Evolutionary conservation across 1,140 invertebrate genomes (phyloP).

Genomic region (Scaptomyza graminum): DNA sequence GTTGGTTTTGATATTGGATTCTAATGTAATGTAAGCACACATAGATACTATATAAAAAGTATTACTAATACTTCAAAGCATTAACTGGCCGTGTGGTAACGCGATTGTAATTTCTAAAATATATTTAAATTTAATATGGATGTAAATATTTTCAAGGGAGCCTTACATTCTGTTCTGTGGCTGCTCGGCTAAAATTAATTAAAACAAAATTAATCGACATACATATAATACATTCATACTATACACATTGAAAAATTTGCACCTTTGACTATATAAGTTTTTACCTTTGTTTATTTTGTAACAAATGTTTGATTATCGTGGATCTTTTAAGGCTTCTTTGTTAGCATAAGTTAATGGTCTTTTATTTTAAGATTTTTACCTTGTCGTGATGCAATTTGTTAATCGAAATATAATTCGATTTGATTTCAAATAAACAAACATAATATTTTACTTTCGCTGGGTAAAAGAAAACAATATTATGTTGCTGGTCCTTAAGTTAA

Average conservation of each 20-base stretch:
- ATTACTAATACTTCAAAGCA: constrained; percentile 69
- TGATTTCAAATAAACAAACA: constrained; percentile 26
- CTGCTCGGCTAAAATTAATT: constrained; percentile 1
- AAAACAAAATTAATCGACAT: constrained; percentile 13
- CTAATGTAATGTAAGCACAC: constrained; percentile 43
- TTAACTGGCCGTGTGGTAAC: constrained; percentile 9
- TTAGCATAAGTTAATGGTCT: constrained; percentile 72
- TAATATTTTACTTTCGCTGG: constrained; percentile 12
- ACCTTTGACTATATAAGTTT: constrained; percentile 55
- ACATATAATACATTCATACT: constrained; percentile 21
- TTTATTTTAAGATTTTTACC: constrained; percentile 64
- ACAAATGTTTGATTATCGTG: constrained; percentile 54
- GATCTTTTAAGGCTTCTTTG: constrained; percentile 69
- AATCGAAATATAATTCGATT: constrained; percentile 17
- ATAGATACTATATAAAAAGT: constrained; percentile 50
- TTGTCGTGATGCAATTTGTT: constrained; percentile 72
- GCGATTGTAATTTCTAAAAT: constrained; percentile 4
- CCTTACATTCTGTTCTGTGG: constrained; percentile 1
- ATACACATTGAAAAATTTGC: constrained; percentile 11
- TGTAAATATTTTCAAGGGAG: constrained; percentile 1
- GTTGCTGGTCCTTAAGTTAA: not conserved
- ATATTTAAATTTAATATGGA: constrained; percentile 1
- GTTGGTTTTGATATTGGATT: constrained; percentile 29
- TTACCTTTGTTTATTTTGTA: constrained; percentile 46
- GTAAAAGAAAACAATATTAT: constrained; percentile 14